Percentiles rank a stretch among this genome's conserved stretches.
Conservation (phyloP, 2,888 invertebrate species). For the Tineola bisselliella region DNA sequence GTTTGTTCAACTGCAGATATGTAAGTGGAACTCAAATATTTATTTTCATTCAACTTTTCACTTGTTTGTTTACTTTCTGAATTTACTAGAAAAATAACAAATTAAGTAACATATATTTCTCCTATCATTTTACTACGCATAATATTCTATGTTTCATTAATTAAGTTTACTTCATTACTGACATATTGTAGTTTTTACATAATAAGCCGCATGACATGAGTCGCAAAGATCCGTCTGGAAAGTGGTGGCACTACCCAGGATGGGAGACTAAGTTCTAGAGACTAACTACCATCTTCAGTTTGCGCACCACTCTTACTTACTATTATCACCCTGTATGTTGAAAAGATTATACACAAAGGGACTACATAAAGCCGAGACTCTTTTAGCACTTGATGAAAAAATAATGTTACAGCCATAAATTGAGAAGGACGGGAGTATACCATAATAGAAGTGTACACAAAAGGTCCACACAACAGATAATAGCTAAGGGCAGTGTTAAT, state of each 20-base stretch:
- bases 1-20: neutral
- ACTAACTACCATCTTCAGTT: too few relatives aligned
- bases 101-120: too few relatives aligned
- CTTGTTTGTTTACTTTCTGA: neutral
- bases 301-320: too few relatives aligned
- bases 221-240: too few relatives aligned
- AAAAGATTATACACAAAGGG: neutral
- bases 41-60: neutral
- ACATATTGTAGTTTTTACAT: too few relatives aligned
- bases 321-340: too few relatives aligned
- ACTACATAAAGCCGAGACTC: neutral
- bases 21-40: neutral
- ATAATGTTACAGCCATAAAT: neutral
- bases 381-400: constrained; percentile 8
- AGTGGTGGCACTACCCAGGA: too few relatives aligned
- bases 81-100: neutral
- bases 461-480: constrained; percentile 16
- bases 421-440: constrained; percentile 3
- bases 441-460: constrained; percentile 15
- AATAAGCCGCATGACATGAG: too few relatives aligned
- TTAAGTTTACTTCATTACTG: too few relatives aligned
- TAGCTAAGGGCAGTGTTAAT: constrained; percentile 22
- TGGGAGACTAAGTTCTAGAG: too few relatives aligned
- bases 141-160: too few relatives aligned
- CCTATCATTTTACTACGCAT: too few relatives aligned